phyloP scores from a whole-genome alignment of 2,797 vertebrate genomes.

The Ibycter americanus region DNA sequence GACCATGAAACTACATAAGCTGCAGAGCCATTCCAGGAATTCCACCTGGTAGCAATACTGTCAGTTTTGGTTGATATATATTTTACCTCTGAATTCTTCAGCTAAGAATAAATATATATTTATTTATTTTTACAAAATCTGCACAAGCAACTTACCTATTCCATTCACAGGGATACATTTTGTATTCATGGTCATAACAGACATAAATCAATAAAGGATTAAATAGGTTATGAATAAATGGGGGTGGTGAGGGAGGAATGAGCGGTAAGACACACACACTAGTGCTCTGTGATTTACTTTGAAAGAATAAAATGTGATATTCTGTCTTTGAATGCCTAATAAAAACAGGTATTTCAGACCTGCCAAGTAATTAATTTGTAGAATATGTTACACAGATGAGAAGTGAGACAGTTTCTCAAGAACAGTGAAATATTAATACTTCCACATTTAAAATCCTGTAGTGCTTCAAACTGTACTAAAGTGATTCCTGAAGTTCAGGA shows the following conservation, averaged over 20 bases:
- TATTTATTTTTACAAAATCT: constrained; percentile 13
- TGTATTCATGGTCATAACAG: constrained; percentile 61
- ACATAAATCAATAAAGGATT: constrained; percentile 63
- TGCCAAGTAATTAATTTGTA: constrained; percentile 66
- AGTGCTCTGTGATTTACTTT: constrained; percentile 55
- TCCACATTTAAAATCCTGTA: constrained; percentile 57
- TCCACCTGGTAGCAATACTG: neutral
- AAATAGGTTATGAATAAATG: constrained; percentile 57
- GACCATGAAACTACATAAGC: constrained; percentile 8
- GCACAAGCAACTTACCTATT: constrained; percentile 63
- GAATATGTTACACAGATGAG: constrained; percentile 39
- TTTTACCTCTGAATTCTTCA: constrained; percentile 49
- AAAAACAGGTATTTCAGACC: constrained; percentile 65
- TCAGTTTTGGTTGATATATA: constrained; percentile 42
- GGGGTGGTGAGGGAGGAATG: neutral
- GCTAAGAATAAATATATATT: constrained; percentile 14
- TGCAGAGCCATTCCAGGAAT: constrained; percentile 24
- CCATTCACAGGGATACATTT: constrained; percentile 51
- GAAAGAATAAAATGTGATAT: constrained; percentile 65
- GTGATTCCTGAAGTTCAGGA: constrained; percentile 30
- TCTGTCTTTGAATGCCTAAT: constrained; percentile 62
- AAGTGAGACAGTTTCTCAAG: constrained; percentile 15
- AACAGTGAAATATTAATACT: constrained; percentile 63
- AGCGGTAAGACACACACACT: neutral
- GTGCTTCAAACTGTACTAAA: constrained; percentile 29